Evolutionary conservation across 2,797 vertebrate genomes (phyloP).

Genomic region (Microhierax caerulescens): DNA sequence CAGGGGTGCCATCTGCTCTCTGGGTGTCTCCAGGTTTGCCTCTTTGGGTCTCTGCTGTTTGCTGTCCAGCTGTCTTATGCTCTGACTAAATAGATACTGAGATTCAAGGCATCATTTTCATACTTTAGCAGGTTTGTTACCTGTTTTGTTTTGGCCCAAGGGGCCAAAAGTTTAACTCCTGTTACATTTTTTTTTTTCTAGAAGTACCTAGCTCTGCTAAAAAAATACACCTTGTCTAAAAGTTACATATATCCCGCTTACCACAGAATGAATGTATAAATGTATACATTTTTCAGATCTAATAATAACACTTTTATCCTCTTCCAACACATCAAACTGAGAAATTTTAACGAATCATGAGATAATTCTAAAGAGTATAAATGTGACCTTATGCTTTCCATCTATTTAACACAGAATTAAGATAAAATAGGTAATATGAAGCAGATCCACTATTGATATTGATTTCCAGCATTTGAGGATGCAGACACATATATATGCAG

Average conservation of each 20-base stretch:
- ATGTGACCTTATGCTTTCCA: not conserved
- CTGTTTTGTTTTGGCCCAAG: not conserved
- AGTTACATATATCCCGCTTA: not conserved
- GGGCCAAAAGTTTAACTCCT: not conserved
- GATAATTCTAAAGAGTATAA: not conserved
- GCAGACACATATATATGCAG: not conserved
- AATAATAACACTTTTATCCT: not conserved
- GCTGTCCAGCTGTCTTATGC: not conserved
- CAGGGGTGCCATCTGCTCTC: not conserved
- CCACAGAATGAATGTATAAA: not conserved
- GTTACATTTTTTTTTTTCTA: not conserved
- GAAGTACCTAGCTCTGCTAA: not conserved
- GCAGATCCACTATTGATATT: not conserved
- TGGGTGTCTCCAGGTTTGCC: not conserved
- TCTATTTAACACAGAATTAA: not conserved
- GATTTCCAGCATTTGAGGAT: not conserved
- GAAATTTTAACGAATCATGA: not conserved
- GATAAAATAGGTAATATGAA: not conserved
- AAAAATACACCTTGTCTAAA: not conserved
- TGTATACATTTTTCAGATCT: not conserved
- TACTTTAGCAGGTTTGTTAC: not conserved
- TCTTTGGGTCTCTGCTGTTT: not conserved
- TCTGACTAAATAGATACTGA: not conserved
- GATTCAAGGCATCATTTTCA: not conserved
- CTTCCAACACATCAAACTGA: not conserved